Evolutionary conservation across 2,888 invertebrate species (phyloP), one percentile per base, ranked within the genome.

Genomic region (Parnassius orleans): DNA sequence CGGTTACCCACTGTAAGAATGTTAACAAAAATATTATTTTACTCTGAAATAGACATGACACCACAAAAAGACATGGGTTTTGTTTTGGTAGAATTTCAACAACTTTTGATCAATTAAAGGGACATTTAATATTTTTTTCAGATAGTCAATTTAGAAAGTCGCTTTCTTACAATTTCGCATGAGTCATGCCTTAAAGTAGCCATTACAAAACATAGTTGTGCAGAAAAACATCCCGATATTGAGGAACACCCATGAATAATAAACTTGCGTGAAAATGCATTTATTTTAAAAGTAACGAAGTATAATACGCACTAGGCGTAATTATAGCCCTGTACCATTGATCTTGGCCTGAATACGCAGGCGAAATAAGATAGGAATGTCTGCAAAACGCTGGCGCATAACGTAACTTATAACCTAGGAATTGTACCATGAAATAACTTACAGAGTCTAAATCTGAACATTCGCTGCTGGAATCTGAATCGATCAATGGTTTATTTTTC

Each of bases 361-460:
- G 79, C 76, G 77, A 80, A 81, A 83, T 79, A 76, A 69, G 71
- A 68, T 78, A 81, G 79, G 84, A 87, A 86, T 87, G 85, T 79
- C 76, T 78, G 76, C 73, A 77, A 78, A 79, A 78, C 76, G 74
- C 78, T 78, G 66, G 67, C 67, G 66, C 64, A 69, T 68, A 71
- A 59, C 41, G 64, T 61, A 73, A 72, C 73, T 68, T 77, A 76
- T 81, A 83, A 82, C 80, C 77, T 83, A 77, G 74, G 79, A 72
- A 74, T 74, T 77, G 68, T 64, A 66, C 68, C 61, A 67, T 58
- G 71, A 72, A 73, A 64, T 71, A 67, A 92, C 95, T 95, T 93
- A 97, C 97, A 75, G 96, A 95, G 85, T 97, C 96, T 77, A 96
- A 92, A 90, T 97, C 97, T 59, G 96, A 96, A 70, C 94, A 95